Evolutionary conservation across 2,797 vertebrate species (phyloP), one percentile per base, ranked within the genome.

Genomic region (Luscinia megarhynchos): DNA sequence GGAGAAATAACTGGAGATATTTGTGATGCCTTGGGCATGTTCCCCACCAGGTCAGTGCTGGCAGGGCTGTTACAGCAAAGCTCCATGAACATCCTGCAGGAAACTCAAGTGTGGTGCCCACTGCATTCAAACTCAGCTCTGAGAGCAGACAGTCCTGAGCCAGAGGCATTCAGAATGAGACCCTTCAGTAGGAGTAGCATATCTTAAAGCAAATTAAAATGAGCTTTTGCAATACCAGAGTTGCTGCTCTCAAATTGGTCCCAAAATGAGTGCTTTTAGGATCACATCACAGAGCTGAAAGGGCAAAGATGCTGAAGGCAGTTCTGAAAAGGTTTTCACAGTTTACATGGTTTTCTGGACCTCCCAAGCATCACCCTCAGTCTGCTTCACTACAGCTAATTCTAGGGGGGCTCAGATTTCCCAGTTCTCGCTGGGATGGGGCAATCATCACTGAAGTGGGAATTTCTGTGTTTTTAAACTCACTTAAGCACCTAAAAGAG

Each of bases 41-140:
- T 63, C 50, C 61, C 17, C 15, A 27, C 4, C 17, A 51, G 43
- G 50, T 30, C 32, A 54, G 2, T 1, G 6, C 6, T 48, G 53
- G 12, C 21, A 55, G 57, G 23, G 54, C 20, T 70, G 19, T 6
- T 27, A 11, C 27, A 29, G 40, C 7, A 22, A 43, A 87, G 27
- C 11, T 27, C 43, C 77, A 54, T 0, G 0, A 34, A 5, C 50
- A 40, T 15, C 16, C 64, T 46, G 38, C 5, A 5, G 36, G 10
- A 70, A 38, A 69, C 30, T 34, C 34, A 15, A 11, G 7, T 12
- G 23, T 12, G 15, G 11, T 6, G 21, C 46, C 30, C 14, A 4
- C n/a, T 43, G 29, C 24, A 22, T 18, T 34, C 23, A 9, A 62
- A 34, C 2, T 32, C 0, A 0, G 3, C 3, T n/a, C 21, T 2